Conservation (phyloP, 2,797 vertebrate species). For the Phataginus tetradactyla region DNA sequence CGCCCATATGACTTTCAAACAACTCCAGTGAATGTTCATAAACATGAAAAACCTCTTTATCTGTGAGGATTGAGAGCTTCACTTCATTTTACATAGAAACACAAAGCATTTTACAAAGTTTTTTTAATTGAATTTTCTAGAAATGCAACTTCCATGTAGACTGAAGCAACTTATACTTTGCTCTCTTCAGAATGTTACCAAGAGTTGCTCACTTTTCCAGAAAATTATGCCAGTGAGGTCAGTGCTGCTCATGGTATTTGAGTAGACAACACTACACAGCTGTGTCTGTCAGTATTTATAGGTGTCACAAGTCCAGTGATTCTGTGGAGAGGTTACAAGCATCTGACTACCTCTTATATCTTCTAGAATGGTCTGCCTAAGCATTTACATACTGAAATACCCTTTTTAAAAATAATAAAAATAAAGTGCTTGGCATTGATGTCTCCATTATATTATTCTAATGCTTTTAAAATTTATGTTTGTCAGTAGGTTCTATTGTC, state of each 20-base stretch:
- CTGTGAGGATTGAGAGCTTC: not conserved
- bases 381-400: not conserved
- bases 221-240: not conserved
- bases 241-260: not conserved
- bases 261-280: not conserved
- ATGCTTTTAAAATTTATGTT: conserved; percentile 12
- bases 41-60: not conserved
- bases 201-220: not conserved
- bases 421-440: not conserved
- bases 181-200: not conserved
- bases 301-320: not conserved
- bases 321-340: not conserved
- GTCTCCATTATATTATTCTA: not conserved
- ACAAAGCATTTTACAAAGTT: not conserved
- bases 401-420: not conserved
- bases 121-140: conserved; percentile 9
- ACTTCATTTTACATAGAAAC: conserved; percentile 12
- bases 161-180: not conserved
- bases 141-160: not conserved
- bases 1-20: not conserved
- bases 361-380: not conserved
- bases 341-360: not conserved
- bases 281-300: not conserved
- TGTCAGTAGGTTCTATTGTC: conserved; percentile 19
- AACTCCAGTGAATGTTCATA: not conserved